Evolutionary conservation across 1,140 invertebrate species (phyloP), one percentile per base, ranked within the genome.

Genomic region (Cotesia vestalis): DNA sequence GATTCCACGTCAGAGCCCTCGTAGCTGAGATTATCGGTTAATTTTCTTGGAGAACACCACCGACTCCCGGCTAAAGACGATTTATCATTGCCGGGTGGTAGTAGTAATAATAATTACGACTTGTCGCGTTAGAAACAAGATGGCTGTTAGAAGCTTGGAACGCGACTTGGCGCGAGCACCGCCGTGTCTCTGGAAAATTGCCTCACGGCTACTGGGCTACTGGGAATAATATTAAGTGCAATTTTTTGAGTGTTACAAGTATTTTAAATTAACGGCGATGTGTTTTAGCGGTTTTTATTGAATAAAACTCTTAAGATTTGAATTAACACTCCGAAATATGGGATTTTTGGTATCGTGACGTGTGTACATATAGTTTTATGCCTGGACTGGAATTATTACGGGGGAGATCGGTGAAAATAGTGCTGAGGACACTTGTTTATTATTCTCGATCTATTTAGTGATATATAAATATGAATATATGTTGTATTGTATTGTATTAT

Each of bases 1-100:
- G 85, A 86, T 78, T 86, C 84, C 52, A 87, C 85, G 60, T 86
- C 85, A 55, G 83, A 85, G 71, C 83, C 83, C 51, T 86, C 85
- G 85, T 86, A 86, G 85, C 85, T 79, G 67, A 74, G 73, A 67
- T 74, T 34, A 52, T 59, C n/a, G 53, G 5, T 17, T 11, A 57
- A 40, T 20, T 20, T 46, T 46, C 14, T 68, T 59, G 6, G 12
- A 55, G 53, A 55, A 27, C 27, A 27, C 27, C 27, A 27, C 27
- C 2, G 27, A 27, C 27, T 27, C 1, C 3, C 12, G 14, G 4
- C 8, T 27, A 8, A 9, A 27, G 57, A 20, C 20, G 27, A 59
- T 59, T 20, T 59, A 59, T 59, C 4, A 59, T 59, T 59, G 57
- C 27, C 20, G 53, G 12, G 27, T 27, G 27, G 27, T 6, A 46